These are phyloP conservation scores for Tolypeutes matacus DNA, from an alignment of 2,797 vertebrate species.

Conservation along the genomic window DNA sequence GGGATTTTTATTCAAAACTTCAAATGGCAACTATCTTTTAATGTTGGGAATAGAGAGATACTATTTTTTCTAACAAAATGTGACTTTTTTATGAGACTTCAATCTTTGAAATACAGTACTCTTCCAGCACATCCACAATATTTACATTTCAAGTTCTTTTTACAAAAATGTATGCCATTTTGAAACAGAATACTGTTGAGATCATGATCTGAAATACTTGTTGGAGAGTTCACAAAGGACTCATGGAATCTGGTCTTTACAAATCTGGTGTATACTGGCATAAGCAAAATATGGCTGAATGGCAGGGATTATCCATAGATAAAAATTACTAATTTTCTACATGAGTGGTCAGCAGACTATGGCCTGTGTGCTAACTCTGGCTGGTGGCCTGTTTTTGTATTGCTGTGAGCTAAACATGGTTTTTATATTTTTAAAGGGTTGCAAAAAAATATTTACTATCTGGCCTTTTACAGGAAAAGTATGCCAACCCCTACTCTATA, in stretches of 20 bases:
- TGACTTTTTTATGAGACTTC: slow-evolving; percentile 48
- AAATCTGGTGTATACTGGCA: background rate
- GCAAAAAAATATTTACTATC: slow-evolving; percentile 21
- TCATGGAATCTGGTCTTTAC: slow-evolving; percentile 29
- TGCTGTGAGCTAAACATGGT: background rate
- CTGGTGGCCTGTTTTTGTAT: background rate
- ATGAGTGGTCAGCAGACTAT: slow-evolving; percentile 55
- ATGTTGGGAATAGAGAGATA: background rate
- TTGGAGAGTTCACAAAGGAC: slow-evolving; percentile 73
- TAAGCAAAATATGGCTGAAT: slow-evolving; percentile 46
- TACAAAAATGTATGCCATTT: slow-evolving; percentile 78
- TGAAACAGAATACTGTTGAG: slow-evolving; percentile 55
- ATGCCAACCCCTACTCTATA: background rate
- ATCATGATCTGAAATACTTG: slow-evolving; percentile 74
- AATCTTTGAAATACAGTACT: slow-evolving; percentile 76
- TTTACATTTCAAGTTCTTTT: slow-evolving; percentile 71
- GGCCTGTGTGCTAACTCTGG: background rate
- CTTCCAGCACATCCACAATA: slow-evolving; percentile 73
- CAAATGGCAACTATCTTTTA: background rate
- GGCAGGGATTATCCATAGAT: slow-evolving; percentile 18
- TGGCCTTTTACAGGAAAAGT: slow-evolving; percentile 43
- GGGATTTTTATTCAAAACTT: slow-evolving; percentile 35
- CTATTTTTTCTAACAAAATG: background rate
- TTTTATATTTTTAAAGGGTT: slow-evolving; percentile 13
- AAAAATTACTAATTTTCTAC: slow-evolving; percentile 66